Evolutionary conservation across 2,888 invertebrate genomes (phyloP), one percentile per base, ranked within the genome.

Genomic region (Drosophila melanosoma): DNA sequence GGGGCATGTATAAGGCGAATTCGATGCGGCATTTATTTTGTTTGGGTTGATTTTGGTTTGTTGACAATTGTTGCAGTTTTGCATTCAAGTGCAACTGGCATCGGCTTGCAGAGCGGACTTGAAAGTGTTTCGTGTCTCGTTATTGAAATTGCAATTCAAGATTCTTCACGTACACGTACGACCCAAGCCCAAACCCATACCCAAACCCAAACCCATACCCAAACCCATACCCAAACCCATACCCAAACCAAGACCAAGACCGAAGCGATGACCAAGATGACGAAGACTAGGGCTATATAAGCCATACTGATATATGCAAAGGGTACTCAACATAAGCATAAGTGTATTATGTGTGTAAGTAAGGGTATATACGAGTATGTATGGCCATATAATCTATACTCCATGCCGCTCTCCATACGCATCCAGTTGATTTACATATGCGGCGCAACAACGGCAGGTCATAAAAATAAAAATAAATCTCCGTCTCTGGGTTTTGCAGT

Each of bases 121-220:
- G 79, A 76, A 87, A 89, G 84, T 85, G 77, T 89, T 86, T 77
- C 82, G 89, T 89, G 89, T 85, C 89, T 84, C 70, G 85, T 88
- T 86, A 83, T 90, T 88, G 80, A 82, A 87, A 83, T 81, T 88
- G 89, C 87, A 89, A 87, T 83, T 82, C 76, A 89, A 81, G 89
- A 87, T 89, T 89, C 87, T 78, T 84, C 85, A 86, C 85, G 85
- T 82, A 78, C 89, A 77, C 88, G 85, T 76, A 60, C 75, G 48
- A 10, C 32, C n/a, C 42, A n/a, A n/a, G n/a, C 20, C 7, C 15
- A 49, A 17, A 45, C n/a, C n/a, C 20, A 42, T 5, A 29, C 7
- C 48, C 20, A 20, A 20, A 52, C 20, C 15, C 15, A 52, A 11
- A 20, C n/a, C 20, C 11, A 48, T 15, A 29, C 32, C 32, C 32